Evolutionary conservation across 1,140 invertebrate genomes (phyloP).

Genomic region (Sipha flava): DNA sequence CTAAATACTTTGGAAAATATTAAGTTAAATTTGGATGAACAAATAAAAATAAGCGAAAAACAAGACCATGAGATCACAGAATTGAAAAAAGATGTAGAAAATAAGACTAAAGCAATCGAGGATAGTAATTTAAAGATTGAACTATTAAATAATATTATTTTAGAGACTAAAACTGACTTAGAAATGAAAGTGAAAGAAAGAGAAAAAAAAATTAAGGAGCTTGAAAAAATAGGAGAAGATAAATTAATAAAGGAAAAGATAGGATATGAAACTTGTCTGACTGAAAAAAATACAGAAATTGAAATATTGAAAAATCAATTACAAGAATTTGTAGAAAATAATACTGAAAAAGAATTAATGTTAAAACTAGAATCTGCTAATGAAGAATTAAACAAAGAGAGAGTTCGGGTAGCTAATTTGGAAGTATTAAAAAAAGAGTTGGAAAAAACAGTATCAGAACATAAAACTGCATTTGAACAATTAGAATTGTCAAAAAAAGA

Average conservation of each 20-base stretch:
- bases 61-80: neutral
- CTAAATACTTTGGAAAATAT: neutral
- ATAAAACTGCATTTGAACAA: neutral
- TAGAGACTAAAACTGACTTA: neutral
- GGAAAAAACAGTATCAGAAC: neutral
- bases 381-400: neutral
- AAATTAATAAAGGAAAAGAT: neutral
- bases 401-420: neutral
- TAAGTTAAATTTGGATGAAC: neutral
- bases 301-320: neutral
- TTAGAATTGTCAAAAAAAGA: neutral
- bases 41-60: neutral
- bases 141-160: neutral
- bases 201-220: neutral
- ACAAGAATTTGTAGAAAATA: neutral
- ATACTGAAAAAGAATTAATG: conserved; percentile 6
- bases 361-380: neutral
- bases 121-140: neutral
- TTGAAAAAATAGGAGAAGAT: neutral
- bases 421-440: neutral
- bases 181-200: neutral
- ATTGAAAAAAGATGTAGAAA: neutral
- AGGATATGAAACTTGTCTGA: neutral
- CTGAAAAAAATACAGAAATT: conserved; percentile 10
- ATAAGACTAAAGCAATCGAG: neutral